phyloP scores from a whole-genome alignment of 2,797 vertebrate species.

The Schizopygopsis pylzovi region DNA sequence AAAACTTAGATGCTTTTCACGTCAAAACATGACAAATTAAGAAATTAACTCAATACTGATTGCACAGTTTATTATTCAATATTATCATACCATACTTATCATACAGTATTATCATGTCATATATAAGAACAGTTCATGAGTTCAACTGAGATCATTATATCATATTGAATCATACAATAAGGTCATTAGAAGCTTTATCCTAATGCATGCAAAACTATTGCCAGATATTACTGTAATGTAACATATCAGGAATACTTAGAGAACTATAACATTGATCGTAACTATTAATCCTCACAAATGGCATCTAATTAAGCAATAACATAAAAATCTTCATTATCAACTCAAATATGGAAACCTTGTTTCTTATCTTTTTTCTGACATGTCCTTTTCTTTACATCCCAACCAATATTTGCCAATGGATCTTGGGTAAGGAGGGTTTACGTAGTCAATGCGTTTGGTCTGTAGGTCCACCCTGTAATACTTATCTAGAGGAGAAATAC shows the following conservation, averaged over 20 bases:
- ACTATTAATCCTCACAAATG: neutral
- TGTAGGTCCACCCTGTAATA: slow-evolving; percentile 91
- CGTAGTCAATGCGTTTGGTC: slow-evolving; percentile 81
- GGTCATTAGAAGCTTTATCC: neutral
- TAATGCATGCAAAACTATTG: slow-evolving; percentile 12
- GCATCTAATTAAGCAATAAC: neutral
- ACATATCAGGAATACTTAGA: neutral
- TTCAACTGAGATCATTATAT: neutral
- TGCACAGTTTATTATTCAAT: neutral
- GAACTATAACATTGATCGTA: neutral
- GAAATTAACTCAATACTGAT: neutral
- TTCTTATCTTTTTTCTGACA: slow-evolving; percentile 72
- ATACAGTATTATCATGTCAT: neutral
- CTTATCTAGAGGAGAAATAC: slow-evolving; percentile 80
- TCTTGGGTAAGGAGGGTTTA: slow-evolving; percentile 87
- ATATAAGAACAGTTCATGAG: neutral
- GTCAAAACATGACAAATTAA: neutral
- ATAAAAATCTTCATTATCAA: neutral
- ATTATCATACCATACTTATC: neutral
- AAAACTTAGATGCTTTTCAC: neutral
- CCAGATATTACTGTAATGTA: neutral
- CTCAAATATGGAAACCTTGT: neutral
- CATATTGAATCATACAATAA: neutral
- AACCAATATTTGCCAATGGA: slow-evolving; percentile 93
- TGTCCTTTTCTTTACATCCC: slow-evolving; percentile 77